Evolutionary conservation across 2,797 vertebrate genomes (phyloP).

Genomic region (Amblyraja radiata): DNA sequence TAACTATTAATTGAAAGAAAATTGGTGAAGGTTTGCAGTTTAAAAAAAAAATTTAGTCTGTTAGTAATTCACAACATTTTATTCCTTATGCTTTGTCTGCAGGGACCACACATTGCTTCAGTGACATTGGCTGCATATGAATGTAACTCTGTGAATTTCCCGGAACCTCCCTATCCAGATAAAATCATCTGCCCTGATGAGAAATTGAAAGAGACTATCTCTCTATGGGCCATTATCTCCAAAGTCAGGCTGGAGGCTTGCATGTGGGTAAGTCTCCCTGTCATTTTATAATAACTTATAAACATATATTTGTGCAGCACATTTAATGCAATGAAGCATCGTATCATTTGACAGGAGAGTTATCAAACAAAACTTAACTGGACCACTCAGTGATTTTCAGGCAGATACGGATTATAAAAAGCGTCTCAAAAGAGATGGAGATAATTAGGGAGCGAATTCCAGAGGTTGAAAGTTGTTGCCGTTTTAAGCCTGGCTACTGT

Average conservation of each 20-base stretch:
- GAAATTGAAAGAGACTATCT: conserved; percentile 66
- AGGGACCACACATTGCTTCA: conserved; percentile 90
- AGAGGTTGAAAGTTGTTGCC: too few relatives aligned
- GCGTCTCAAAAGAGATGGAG: too few relatives aligned
- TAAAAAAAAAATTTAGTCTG: background rate
- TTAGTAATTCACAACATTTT: background rate
- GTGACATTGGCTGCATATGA: conserved; percentile 96
- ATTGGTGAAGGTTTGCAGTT: background rate
- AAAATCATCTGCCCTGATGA: conserved; percentile 83
- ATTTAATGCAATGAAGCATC: too few relatives aligned
- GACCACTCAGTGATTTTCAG: too few relatives aligned
- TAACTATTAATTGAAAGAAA: background rate
- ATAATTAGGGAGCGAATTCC: too few relatives aligned
- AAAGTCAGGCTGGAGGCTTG: conserved; percentile 98
- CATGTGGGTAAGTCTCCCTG: conserved; percentile 85
- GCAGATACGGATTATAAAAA: too few relatives aligned
- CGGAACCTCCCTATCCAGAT: conserved; percentile 94
- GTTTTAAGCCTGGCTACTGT: too few relatives aligned
- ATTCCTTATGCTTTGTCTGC: conserved; percentile 39
- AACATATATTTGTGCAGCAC: too few relatives aligned
- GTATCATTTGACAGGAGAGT: too few relatives aligned
- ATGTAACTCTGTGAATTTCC: conserved; percentile 93
- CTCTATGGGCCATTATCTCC: conserved; percentile 91
- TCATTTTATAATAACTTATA: background rate
- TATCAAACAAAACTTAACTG: too few relatives aligned